Percentiles rank a stretch among this genome's conserved stretches.
These are phyloP conservation scores for Brachionus paranguensis DNA, from an alignment of 1,140 invertebrate species.

Conservation along the genomic window DNA sequence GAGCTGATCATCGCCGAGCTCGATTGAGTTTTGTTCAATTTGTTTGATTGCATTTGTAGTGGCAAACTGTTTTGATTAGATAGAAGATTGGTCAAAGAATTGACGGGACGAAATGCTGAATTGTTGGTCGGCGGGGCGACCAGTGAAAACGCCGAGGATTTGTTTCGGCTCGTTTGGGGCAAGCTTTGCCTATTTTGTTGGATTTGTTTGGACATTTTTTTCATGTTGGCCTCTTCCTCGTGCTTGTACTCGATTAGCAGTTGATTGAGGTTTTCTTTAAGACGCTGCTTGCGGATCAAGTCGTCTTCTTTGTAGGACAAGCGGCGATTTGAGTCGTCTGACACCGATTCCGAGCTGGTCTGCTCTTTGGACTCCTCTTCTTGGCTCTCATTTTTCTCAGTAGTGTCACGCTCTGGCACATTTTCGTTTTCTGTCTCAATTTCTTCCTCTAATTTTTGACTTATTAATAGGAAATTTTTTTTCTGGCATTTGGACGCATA, in stretches of 20 bases:
- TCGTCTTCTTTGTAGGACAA: conserved; percentile 37
- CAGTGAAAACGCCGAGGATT: background rate
- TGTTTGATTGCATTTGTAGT: background rate
- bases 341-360: background rate
- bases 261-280: conserved; percentile 35
- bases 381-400: background rate
- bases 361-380: conserved; percentile 1
- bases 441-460: background rate
- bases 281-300: conserved; percentile 7
- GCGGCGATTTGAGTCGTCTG: background rate
- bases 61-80: background rate
- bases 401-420: background rate
- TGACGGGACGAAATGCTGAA: conserved; percentile 14
- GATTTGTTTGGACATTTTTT: conserved; percentile 30
- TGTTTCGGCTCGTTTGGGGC: conserved; percentile 1
- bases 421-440: background rate
- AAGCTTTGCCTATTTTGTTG: conserved; percentile 34
- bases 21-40: conserved; percentile 17
- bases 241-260: conserved; percentile 35
- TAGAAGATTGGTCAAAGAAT: background rate
- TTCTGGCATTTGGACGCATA: background rate
- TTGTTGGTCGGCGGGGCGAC: background rate
- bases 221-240: conserved; percentile 33
- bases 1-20: background rate
- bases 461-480: background rate